phyloP scores from a whole-genome alignment of 2,888 invertebrate genomes.

The Theodoxus fluviatilis region DNA sequence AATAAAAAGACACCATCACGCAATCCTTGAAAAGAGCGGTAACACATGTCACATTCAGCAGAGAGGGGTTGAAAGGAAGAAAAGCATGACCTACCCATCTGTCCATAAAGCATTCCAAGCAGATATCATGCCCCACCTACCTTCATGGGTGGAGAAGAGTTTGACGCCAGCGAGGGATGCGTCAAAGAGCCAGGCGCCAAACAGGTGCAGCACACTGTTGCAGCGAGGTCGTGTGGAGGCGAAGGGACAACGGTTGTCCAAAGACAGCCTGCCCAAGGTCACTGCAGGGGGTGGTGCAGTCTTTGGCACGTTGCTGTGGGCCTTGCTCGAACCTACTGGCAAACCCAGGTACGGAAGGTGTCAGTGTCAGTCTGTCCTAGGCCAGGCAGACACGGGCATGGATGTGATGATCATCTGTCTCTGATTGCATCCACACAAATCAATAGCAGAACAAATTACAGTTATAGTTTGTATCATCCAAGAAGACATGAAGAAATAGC shows the following conservation, averaged over 20 bases:
- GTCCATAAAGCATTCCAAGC: too few relatives aligned
- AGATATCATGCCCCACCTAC: too few relatives aligned
- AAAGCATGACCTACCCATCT: too few relatives aligned
- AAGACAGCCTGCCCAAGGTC: constrained; percentile 38
- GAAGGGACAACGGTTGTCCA: constrained; percentile 53
- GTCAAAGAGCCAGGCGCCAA: constrained; percentile 96
- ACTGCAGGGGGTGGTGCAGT: constrained; percentile 55
- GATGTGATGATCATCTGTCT: neutral
- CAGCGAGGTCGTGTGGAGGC: constrained; percentile 79
- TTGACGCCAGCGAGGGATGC: constrained; percentile 90
- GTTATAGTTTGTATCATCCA: neutral
- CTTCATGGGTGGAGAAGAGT: constrained; percentile 53
- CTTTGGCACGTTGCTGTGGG: constrained; percentile 29
- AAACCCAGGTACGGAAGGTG: too few relatives aligned
- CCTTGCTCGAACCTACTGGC: neutral
- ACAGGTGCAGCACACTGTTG: constrained; percentile 92
- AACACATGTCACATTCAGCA: too few relatives aligned
- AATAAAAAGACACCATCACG: too few relatives aligned
- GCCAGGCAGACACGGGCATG: neutral
- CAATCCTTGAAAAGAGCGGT: too few relatives aligned
- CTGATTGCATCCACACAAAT: neutral
- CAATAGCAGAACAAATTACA: too few relatives aligned
- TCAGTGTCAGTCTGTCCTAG: neutral
- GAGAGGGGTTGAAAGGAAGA: too few relatives aligned
- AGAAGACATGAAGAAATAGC: neutral